phyloP scores from a whole-genome alignment of 2,113 vertebrate genomes.

The Amazona guildingii region DNA sequence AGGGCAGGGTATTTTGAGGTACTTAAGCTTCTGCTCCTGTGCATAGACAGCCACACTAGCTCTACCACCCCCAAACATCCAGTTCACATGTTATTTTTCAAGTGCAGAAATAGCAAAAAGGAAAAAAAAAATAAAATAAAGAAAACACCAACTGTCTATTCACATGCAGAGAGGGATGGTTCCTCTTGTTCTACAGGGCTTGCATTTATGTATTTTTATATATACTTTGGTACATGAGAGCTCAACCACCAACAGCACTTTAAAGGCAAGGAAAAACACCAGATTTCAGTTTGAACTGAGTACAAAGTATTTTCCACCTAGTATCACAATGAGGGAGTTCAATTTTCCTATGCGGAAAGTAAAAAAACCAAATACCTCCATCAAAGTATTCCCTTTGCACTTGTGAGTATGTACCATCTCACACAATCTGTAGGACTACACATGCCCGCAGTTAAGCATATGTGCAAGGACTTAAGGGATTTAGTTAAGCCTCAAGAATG shows the following conservation, averaged over 20 bases:
- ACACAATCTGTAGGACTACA: not conserved
- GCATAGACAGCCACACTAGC: not conserved
- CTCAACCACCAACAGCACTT: not conserved
- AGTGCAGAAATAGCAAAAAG: not conserved
- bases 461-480: not conserved
- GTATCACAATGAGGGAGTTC: not conserved
- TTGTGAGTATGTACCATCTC: not conserved
- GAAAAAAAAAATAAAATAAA: not conserved
- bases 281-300: not conserved
- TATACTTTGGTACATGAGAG: not conserved
- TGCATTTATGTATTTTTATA: not conserved
- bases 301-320: not conserved
- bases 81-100: not conserved
- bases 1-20: constrained; percentile 1
- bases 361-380: not conserved
- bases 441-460: not conserved
- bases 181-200: not conserved
- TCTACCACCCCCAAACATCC: not conserved
- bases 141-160: not conserved
- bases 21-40: not conserved
- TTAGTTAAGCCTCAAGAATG: constrained; percentile 22
- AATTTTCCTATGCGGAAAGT: not conserved
- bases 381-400: not conserved
- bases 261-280: not conserved
- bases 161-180: not conserved